Evolutionary conservation across 2,888 invertebrate species (phyloP).

Genomic region (Hoplodrina blanda): DNA sequence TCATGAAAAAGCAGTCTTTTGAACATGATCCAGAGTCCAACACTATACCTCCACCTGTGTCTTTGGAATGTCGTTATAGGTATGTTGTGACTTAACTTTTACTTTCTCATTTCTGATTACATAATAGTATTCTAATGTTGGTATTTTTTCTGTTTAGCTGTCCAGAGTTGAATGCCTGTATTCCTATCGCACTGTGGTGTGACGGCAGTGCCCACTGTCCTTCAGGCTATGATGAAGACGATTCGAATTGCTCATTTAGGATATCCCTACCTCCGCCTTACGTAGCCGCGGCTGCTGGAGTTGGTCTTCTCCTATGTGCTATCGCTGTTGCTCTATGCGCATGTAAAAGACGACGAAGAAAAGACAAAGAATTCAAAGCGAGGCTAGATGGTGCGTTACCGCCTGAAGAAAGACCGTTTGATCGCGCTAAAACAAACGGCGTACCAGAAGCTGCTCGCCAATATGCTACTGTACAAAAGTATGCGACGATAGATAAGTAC

Average conservation of each 20-base stretch:
- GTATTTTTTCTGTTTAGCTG: conserved; percentile 89
- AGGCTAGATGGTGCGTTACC: conserved; percentile 90
- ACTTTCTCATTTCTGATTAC: neutral
- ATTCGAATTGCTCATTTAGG: conserved; percentile 93
- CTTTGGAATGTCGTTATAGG: conserved; percentile 93
- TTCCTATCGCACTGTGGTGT: conserved; percentile 94
- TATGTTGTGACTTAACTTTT: conserved; percentile 74
- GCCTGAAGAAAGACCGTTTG: conserved; percentile 91
- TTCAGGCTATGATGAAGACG: conserved; percentile 95
- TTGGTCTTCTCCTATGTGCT: conserved; percentile 91
- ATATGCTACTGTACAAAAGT: conserved; percentile 89
- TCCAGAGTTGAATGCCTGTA: conserved; percentile 95
- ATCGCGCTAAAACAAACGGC: conserved; percentile 90
- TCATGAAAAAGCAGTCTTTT: conserved; percentile 92
- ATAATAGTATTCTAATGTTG: neutral
- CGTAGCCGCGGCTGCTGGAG: conserved; percentile 92
- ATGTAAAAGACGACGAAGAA: conserved; percentile 91
- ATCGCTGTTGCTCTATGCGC: conserved; percentile 91
- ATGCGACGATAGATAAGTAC: conserved; percentile 90
- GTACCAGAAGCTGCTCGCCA: conserved; percentile 83
- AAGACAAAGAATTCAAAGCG: conserved; percentile 91
- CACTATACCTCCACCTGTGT: conserved; percentile 84
- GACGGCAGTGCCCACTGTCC: conserved; percentile 95
- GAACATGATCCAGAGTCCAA: conserved; percentile 89
- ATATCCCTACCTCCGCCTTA: conserved; percentile 92